A percentile compares a stretch with the other conserved stretches of the same genome.
Conservation (phyloP, 2,797 vertebrate genomes). For the Halcyon chelicuti region DNA sequence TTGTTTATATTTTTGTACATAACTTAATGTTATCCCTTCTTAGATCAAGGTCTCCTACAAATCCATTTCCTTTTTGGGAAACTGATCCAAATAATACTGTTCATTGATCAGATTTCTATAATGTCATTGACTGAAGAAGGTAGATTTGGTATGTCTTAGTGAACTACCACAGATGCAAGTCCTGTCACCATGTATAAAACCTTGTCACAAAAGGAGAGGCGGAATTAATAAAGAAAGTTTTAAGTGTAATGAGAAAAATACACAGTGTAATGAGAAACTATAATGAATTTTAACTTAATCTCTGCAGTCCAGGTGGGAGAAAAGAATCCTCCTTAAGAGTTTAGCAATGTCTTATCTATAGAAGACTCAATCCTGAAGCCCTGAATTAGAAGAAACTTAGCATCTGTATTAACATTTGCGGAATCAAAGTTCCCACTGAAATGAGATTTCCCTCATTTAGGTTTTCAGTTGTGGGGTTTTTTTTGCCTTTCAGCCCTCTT, state of each 20-base stretch:
- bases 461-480: background rate
- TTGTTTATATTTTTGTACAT: background rate
- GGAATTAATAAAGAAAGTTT: background rate
- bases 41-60: background rate
- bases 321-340: background rate
- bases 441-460: background rate
- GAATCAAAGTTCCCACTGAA: constrained; percentile 7
- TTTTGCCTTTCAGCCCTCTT: background rate
- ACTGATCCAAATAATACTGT: background rate
- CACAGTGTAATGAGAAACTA: background rate
- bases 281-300: background rate
- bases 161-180: background rate
- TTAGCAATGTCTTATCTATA: background rate
- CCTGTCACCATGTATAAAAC: background rate
- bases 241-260: background rate
- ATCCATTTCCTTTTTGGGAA: background rate
- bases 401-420: background rate
- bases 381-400: background rate
- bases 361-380: background rate
- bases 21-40: background rate
- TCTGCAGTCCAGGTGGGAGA: background rate
- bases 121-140: background rate
- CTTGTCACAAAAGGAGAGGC: background rate
- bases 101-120: background rate
- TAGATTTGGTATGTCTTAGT: background rate